Conservation (phyloP, 1,140 invertebrate species). For the Linepithema humile region DNA sequence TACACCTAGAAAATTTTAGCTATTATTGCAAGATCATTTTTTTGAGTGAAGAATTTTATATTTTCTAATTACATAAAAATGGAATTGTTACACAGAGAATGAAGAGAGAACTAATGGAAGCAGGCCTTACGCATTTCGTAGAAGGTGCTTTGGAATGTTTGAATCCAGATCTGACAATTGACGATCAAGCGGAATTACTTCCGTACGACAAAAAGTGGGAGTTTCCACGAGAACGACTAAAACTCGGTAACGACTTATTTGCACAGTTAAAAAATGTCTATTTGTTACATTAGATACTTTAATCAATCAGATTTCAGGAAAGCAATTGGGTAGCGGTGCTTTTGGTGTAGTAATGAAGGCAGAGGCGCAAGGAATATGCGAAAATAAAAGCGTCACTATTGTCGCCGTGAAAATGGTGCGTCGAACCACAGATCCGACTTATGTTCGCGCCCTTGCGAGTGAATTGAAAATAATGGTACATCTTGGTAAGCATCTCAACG, state of each 20-base stretch:
- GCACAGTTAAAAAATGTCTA: background rate
- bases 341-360: slow-evolving; percentile 97
- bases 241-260: slow-evolving; percentile 87
- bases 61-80: background rate
- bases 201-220: slow-evolving; percentile 96
- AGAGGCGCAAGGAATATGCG: slow-evolving; percentile 90
- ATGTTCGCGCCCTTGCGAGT: slow-evolving; percentile 92
- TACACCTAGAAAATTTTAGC: too few relatives aligned
- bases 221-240: slow-evolving; percentile 93
- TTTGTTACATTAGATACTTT: background rate
- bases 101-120: slow-evolving; percentile 86
- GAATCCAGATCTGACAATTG: slow-evolving; percentile 94
- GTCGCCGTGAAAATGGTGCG: slow-evolving; percentile 96
- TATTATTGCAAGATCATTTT: too few relatives aligned
- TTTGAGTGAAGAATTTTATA: too few relatives aligned
- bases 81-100: slow-evolving; percentile 81
- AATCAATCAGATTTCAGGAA: slow-evolving; percentile 84
- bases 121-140: slow-evolving; percentile 91
- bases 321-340: slow-evolving; percentile 94
- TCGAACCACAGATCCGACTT: slow-evolving; percentile 89
- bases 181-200: slow-evolving; percentile 95
- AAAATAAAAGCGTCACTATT: slow-evolving; percentile 88
- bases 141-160: slow-evolving; percentile 91
- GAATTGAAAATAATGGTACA: slow-evolving; percentile 98
- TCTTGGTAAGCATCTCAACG: slow-evolving; percentile 96